Base-by-base conservation (phyloP, 2,888 invertebrate species). In the Drosophila lutescens region DNA sequence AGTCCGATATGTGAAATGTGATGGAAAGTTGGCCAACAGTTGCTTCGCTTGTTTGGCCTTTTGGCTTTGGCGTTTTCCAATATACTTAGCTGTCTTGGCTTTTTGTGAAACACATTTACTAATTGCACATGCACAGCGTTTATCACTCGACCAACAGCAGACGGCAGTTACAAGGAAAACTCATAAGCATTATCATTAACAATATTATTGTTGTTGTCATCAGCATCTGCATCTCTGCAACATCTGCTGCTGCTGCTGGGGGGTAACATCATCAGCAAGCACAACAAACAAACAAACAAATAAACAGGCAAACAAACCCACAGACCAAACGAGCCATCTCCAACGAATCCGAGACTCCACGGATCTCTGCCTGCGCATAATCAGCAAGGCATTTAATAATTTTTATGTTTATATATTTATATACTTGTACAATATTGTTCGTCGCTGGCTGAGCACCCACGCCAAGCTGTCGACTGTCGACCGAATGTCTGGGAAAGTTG, bases 161-260 rank as follows among this genome's bases (percentile, higher is more conserved):
- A 34, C 40, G 79, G 58, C 56, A 34, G 60, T 65, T 76, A 76
- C 79, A 78, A 74, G 80, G 79, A 89, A 85, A 88, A 89, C 78
- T 88, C 88, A 86, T 85, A 86, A 87, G 89, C 83, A 87, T 87
- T 83, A 89, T 87, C 87, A 89, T 89, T 89, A 89, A 87, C 83
- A 90, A 87, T 86, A 89, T 85, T 89, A 89, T 89, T 89, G 89
- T 89, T 88, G 89, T 89, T 89, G 86, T 78, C 78, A 76, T 69
- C 80, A 79, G 55, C 78, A 76, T 32, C 54, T 32, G 41, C 70
- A 54, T 10, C 59, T 55, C 69, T 46, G 20, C 78, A 62, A n/a
- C 49, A 46, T 40, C 40, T 40, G 58, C 38, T 58, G 17, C 56
- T 38, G 58, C 38, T 56, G 17, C 58, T 38, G 58, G 76, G 78